These are phyloP conservation scores for Sphinx pinastri DNA, from an alignment of 2,888 invertebrate genomes.

Conservation along the genomic window DNA sequence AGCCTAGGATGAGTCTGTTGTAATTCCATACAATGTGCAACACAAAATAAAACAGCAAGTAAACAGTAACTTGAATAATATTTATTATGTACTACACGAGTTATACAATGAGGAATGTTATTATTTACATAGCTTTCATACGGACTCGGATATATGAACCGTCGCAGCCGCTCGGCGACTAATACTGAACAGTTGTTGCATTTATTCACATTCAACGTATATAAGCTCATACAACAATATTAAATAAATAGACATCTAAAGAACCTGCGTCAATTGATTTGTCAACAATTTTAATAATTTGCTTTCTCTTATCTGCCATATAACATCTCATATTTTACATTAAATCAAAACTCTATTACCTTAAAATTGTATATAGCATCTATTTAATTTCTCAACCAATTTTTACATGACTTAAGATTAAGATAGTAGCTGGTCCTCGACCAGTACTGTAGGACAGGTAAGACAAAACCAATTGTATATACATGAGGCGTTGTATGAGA, in stretches of 20 bases:
- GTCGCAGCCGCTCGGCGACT: constrained; percentile 57
- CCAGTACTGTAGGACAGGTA: too few species aligned
- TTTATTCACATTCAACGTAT: constrained; percentile 35
- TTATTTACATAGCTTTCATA: constrained; percentile 81
- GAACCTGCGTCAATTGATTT: constrained; percentile 40
- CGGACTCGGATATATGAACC: constrained; percentile 61
- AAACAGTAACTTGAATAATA: constrained; percentile 84
- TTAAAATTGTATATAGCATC: too few species aligned
- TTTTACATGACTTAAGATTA: too few species aligned
- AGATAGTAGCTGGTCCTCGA: too few species aligned
- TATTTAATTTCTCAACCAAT: too few species aligned
- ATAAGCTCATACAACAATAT: constrained; percentile 34
- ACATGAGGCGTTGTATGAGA: too few species aligned
- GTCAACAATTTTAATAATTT: background rate
- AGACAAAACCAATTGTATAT: too few species aligned
- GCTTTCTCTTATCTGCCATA: too few species aligned
- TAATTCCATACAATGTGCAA: background rate
- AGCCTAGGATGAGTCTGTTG: background rate
- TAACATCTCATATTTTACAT: too few species aligned
- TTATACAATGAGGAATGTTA: constrained; percentile 84
- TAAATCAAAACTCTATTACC: too few species aligned
- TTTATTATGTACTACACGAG: constrained; percentile 84
- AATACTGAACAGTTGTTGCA: constrained; percentile 69
- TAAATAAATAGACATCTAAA: constrained; percentile 39
- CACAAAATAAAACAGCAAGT: constrained; percentile 61